Conservation (phyloP, 1,140 invertebrate genomes). For the Scylla paramamosain region DNA sequence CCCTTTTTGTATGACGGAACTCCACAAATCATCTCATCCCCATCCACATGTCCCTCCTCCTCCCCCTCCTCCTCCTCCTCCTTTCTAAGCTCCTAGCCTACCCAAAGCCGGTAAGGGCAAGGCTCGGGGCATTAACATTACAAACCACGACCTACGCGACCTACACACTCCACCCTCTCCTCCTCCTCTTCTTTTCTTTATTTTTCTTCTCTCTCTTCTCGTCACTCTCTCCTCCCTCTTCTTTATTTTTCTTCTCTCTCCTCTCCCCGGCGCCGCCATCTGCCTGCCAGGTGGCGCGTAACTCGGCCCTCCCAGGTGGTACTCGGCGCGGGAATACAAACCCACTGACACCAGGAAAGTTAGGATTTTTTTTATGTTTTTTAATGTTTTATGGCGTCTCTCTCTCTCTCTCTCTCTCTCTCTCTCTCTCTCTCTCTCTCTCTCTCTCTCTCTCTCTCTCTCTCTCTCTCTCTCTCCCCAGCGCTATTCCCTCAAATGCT, state of each 20-base stretch:
- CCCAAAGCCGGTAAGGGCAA: neutral
- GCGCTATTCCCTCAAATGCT: too few relatives aligned
- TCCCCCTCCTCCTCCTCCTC: slow-evolving; percentile 22
- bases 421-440: slow-evolving; percentile 5
- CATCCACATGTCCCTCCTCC: neutral
- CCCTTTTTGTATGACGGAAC: neutral
- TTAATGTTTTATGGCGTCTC: neutral
- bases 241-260: neutral
- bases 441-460: neutral
- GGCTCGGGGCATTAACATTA: neutral
- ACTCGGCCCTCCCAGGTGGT: too few relatives aligned
- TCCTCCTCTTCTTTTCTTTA: neutral
- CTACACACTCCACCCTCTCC: neutral
- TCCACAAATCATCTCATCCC: neutral
- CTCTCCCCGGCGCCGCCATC: too few relatives aligned
- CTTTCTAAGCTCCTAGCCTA: neutral
- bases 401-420: neutral
- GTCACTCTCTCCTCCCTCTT: neutral
- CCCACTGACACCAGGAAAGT: neutral
- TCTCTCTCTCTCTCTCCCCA: too few relatives aligned
- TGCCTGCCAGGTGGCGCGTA: neutral
- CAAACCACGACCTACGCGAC: neutral
- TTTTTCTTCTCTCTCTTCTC: neutral
- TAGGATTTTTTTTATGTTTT: neutral
- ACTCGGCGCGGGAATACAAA: too few relatives aligned